Conservation (phyloP, 2,113 vertebrate genomes). For the Aldabrachelys gigantea region DNA sequence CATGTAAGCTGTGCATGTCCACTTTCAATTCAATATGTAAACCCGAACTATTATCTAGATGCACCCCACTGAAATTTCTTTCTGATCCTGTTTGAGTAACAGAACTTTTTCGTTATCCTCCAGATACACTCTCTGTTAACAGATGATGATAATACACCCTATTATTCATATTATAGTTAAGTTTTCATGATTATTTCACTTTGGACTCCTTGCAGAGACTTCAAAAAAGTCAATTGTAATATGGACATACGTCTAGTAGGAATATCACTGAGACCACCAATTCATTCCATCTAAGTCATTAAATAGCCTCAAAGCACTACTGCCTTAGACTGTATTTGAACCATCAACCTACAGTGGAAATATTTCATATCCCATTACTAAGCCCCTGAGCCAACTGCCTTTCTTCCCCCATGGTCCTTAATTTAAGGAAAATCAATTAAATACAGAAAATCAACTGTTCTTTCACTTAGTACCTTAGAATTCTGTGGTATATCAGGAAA, state of each 20-base stretch:
- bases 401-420: background rate
- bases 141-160: background rate
- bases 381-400: constrained; percentile 14
- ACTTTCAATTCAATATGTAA: background rate
- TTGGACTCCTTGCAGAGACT: background rate
- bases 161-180: background rate
- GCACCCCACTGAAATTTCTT: accelerated
- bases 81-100: background rate
- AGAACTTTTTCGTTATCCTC: background rate
- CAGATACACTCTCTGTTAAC: background rate
- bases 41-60: background rate
- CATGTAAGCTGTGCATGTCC: background rate
- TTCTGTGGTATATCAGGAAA: constrained; percentile 13
- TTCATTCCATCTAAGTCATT: background rate
- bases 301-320: background rate
- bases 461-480: constrained; percentile 7
- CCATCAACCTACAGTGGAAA: constrained; percentile 20
- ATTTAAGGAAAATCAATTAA: constrained; percentile 51
- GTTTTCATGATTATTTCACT: background rate
- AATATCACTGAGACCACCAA: background rate
- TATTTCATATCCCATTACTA: constrained; percentile 29
- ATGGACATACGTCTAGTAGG: background rate
- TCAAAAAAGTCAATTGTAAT: background rate
- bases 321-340: constrained; percentile 35
- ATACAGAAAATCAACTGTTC: background rate